Percentiles rank a stretch among this genome's conserved stretches.
Evolutionary conservation across 2,888 invertebrate genomes (phyloP).

Genomic region (Drosophila parthenogenetica): DNA sequence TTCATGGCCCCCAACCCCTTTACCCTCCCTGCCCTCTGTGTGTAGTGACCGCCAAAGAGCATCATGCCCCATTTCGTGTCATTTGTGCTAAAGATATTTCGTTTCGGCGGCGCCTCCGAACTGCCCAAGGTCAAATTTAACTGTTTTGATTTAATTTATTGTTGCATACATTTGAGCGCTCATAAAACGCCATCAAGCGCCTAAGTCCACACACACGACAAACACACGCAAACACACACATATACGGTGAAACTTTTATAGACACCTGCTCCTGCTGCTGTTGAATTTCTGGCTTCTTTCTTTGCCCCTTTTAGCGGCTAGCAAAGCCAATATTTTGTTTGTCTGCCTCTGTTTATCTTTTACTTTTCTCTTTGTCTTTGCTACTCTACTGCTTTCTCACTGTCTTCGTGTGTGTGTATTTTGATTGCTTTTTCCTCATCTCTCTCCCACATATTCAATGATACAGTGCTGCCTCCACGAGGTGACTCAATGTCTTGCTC

Average conservation of each 20-base stretch:
- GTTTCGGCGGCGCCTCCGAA: slow-evolving; percentile 47
- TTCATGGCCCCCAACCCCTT: slow-evolving; percentile 56
- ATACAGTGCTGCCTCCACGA: slow-evolving; percentile 41
- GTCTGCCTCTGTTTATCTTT: slow-evolving; percentile 73
- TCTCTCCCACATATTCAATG: slow-evolving; percentile 18
- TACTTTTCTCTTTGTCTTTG: slow-evolving; percentile 67
- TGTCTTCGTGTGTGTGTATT: slow-evolving; percentile 49
- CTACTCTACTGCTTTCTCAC: slow-evolving; percentile 20
- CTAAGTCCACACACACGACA: slow-evolving; percentile 22
- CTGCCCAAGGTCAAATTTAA: slow-evolving; percentile 73
- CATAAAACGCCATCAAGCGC: slow-evolving; percentile 64
- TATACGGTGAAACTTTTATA: slow-evolving; percentile 5
- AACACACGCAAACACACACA: slow-evolving; percentile 28
- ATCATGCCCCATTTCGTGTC: slow-evolving; percentile 31
- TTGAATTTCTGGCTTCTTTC: slow-evolving; percentile 5
- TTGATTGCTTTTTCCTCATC: slow-evolving; percentile 73
- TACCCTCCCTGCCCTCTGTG: background rate
- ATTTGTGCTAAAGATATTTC: slow-evolving; percentile 26
- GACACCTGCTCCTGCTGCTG: slow-evolving; percentile 49
- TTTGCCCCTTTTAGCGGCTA: slow-evolving; percentile 42
- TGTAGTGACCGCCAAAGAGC: slow-evolving; percentile 59
- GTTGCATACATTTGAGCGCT: slow-evolving; percentile 69
- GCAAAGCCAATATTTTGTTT: slow-evolving; percentile 75
- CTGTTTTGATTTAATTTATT: slow-evolving; percentile 78
- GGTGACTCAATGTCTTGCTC: slow-evolving; percentile 79